A percentile compares a stretch with the other conserved stretches of the same genome.
Conservation (phyloP, 2,888 invertebrate genomes). For the Rhagophthalmus giganteus region DNA sequence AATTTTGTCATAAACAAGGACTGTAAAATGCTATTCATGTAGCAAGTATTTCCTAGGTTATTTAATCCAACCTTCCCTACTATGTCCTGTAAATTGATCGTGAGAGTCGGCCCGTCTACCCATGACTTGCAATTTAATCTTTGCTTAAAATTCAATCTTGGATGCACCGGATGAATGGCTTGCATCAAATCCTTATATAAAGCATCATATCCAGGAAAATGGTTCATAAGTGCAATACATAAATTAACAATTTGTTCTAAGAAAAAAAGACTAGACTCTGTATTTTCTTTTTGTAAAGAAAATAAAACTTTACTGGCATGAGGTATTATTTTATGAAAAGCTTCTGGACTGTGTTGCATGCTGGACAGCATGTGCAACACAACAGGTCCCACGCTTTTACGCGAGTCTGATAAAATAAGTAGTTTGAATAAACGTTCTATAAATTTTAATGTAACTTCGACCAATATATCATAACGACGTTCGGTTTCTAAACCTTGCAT, state of each 20-base stretch:
- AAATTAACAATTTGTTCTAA: constrained; percentile 67
- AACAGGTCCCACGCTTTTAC: constrained; percentile 64
- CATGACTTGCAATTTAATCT: constrained; percentile 51
- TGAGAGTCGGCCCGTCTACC: constrained; percentile 44
- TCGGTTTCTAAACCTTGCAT: constrained; percentile 64
- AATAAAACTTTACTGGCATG: constrained; percentile 59
- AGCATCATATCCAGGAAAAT: constrained; percentile 55
- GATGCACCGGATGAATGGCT: constrained; percentile 46
- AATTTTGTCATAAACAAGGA: constrained; percentile 80
- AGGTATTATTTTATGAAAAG: constrained; percentile 63
- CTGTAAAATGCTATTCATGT: constrained; percentile 86
- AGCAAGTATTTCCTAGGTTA: constrained; percentile 87
- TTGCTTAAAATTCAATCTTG: constrained; percentile 43
- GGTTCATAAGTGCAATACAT: constrained; percentile 58
- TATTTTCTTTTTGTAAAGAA: constrained; percentile 62
- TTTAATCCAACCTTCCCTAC: constrained; percentile 71
- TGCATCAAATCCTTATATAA: constrained; percentile 49
- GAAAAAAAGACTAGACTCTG: constrained; percentile 54
- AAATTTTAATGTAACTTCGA: constrained; percentile 65
- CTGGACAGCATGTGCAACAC: constrained; percentile 67
- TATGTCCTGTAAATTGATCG: constrained; percentile 41
- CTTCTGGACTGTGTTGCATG: constrained; percentile 62
- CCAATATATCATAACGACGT: constrained; percentile 54
- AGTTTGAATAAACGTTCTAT: constrained; percentile 63
- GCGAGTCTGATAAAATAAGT: constrained; percentile 60